Conservation (phyloP, 2,888 invertebrate genomes). For the Allophyes oxyacanthae region DNA sequence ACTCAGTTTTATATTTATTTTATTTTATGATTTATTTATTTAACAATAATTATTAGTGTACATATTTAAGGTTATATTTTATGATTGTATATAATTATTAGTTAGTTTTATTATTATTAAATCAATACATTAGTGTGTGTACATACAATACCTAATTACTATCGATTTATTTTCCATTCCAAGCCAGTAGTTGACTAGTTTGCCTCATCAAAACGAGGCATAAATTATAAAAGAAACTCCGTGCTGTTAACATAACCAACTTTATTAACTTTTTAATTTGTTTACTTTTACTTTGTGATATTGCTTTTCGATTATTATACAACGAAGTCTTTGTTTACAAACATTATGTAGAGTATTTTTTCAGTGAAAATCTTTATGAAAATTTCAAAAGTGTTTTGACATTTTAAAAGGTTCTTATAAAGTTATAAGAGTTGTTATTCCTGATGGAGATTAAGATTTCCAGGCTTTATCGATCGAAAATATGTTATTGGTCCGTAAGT, state of each 20-base stretch:
- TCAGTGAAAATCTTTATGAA: neutral
- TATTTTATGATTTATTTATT: too few relatives aligned
- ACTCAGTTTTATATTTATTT: too few relatives aligned
- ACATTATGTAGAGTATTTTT: constrained; percentile 2
- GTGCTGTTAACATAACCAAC: constrained; percentile 23
- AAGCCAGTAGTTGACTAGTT: neutral
- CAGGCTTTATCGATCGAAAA: too few relatives aligned
- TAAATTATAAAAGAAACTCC: constrained; percentile 18
- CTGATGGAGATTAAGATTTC: too few relatives aligned
- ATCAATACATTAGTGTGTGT: too few relatives aligned
- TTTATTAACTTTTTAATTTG: constrained; percentile 34
- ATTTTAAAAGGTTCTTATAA: neutral
- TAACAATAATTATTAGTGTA: too few relatives aligned
- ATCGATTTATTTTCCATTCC: constrained; percentile 31
- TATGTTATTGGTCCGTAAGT: too few relatives aligned
- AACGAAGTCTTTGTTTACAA: constrained; percentile 16
- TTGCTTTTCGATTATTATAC: constrained; percentile 15
- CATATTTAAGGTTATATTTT: too few relatives aligned
- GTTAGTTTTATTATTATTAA: too few relatives aligned
- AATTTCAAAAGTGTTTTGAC: constrained; percentile 1
- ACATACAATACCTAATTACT: constrained; percentile 37
- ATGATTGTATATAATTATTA: too few relatives aligned
- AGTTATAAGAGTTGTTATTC: too few relatives aligned
- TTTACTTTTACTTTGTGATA: constrained; percentile 24
- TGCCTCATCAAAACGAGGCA: constrained; percentile 7